Conservation (phyloP, 2,797 vertebrate genomes). For the Orestias chungarensis region DNA sequence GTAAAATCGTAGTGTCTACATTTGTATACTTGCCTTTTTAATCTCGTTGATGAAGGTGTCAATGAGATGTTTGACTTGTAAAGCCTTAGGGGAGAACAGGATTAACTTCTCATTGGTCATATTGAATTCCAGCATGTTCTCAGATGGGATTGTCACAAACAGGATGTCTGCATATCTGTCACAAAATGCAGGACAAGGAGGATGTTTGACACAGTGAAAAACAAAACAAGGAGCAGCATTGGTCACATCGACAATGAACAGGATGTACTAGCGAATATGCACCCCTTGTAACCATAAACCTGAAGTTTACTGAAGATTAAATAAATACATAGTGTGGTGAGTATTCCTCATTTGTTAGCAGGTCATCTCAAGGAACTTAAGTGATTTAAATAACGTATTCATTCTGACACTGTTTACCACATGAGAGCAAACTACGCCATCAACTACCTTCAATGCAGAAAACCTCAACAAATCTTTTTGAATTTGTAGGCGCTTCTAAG, state of each 20-base stretch:
- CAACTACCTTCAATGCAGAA: not conserved
- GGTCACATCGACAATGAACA: not conserved
- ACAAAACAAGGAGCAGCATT: not conserved
- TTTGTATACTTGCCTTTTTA: constrained; percentile 84
- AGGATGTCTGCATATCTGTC: constrained; percentile 92
- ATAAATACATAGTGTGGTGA: not conserved
- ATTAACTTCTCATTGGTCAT: constrained; percentile 93
- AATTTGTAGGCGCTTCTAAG: no score
- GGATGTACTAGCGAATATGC: not conserved
- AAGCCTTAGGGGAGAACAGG: constrained; percentile 94
- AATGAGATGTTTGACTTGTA: constrained; percentile 91
- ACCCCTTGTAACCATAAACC: not conserved
- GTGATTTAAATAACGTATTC: not conserved
- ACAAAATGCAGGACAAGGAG: not conserved
- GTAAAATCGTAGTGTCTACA: not conserved
- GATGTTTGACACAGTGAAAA: not conserved
- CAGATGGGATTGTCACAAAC: constrained; percentile 92
- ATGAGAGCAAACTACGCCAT: not conserved
- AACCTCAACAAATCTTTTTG: no score
- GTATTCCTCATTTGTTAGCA: no score
- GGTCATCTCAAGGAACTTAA: not conserved
- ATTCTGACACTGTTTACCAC: not conserved
- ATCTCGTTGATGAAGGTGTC: constrained; percentile 94
- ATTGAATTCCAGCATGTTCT: constrained; percentile 97
- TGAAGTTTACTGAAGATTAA: not conserved